These are phyloP conservation scores for Lacerta bilineata DNA, from an alignment of 2,797 vertebrate species.

Conservation along the genomic window DNA sequence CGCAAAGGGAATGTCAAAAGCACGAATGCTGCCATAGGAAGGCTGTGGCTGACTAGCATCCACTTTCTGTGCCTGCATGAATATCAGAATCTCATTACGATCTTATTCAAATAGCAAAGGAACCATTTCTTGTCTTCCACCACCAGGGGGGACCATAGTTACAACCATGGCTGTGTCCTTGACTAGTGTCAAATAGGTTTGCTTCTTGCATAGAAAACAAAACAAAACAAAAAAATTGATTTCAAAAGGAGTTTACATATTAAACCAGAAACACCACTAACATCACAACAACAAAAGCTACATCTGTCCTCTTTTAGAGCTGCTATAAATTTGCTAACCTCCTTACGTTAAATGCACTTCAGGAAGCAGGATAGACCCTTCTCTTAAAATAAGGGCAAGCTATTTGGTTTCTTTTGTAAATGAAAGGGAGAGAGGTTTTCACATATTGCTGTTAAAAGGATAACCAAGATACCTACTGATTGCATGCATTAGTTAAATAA, in stretches of 20 bases:
- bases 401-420: slow-evolving; percentile 67
- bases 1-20: slow-evolving; percentile 16
- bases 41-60: slow-evolving; percentile 44
- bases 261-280: slow-evolving; percentile 29
- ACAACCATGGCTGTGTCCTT: slow-evolving; percentile 77
- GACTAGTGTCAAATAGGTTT: slow-evolving; percentile 61
- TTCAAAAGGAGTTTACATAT: slow-evolving; percentile 65
- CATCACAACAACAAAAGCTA: slow-evolving; percentile 34
- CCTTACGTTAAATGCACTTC: slow-evolving; percentile 59
- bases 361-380: slow-evolving; percentile 63
- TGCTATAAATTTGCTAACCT: slow-evolving; percentile 56
- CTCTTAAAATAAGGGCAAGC: slow-evolving; percentile 56
- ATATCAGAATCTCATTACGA: slow-evolving; percentile 48
- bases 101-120: slow-evolving; percentile 44
- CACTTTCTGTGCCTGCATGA: slow-evolving; percentile 33
- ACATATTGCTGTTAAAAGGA: slow-evolving; percentile 57
- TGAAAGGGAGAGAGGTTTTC: slow-evolving; percentile 69
- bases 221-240: slow-evolving; percentile 57
- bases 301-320: slow-evolving; percentile 56
- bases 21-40: slow-evolving; percentile 49
- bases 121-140: slow-evolving; percentile 63
- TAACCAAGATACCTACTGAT: neutral
- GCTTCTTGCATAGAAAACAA: slow-evolving; percentile 66
- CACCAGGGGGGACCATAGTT: slow-evolving; percentile 83
- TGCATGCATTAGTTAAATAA: neutral